Evolutionary conservation across 2,113 vertebrate species (phyloP).

Genomic region (Malurus melanocephalus): DNA sequence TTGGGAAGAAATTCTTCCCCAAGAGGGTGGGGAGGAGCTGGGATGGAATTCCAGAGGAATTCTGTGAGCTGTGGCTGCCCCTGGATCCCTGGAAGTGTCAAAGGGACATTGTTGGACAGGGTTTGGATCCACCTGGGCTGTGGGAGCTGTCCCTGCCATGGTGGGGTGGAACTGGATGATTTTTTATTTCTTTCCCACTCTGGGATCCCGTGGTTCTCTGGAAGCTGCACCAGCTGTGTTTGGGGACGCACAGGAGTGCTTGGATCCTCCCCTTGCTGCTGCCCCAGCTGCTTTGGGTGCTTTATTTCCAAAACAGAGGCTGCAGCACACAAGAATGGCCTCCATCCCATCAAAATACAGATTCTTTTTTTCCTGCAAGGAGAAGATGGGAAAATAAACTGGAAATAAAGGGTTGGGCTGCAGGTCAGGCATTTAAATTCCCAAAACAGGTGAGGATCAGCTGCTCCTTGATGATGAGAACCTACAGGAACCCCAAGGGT

Average conservation of each 20-base stretch:
- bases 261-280: rapidly evolving
- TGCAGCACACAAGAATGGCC: not conserved
- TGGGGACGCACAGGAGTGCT: not conserved
- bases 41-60: not conserved
- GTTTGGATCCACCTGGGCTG: not conserved
- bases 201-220: not conserved
- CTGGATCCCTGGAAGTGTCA: not conserved
- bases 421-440: not conserved
- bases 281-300: not conserved
- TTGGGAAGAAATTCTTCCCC: not conserved
- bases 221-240: slow-evolving; percentile 22
- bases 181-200: not conserved
- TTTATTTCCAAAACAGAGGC: slow-evolving; percentile 42
- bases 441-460: not conserved
- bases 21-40: not conserved
- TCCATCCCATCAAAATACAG: not conserved
- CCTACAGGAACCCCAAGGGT: no score
- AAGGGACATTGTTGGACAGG: not conserved
- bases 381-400: not conserved
- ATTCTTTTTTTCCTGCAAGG: not conserved
- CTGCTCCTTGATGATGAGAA: not conserved
- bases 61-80: not conserved
- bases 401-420: not conserved
- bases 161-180: not conserved
- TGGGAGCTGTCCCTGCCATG: not conserved